A percentile compares a stretch with the other conserved stretches of the same genome.
These are phyloP conservation scores for Centropristis striata DNA, from an alignment of 2,113 vertebrate genomes.

Conservation along the genomic window DNA sequence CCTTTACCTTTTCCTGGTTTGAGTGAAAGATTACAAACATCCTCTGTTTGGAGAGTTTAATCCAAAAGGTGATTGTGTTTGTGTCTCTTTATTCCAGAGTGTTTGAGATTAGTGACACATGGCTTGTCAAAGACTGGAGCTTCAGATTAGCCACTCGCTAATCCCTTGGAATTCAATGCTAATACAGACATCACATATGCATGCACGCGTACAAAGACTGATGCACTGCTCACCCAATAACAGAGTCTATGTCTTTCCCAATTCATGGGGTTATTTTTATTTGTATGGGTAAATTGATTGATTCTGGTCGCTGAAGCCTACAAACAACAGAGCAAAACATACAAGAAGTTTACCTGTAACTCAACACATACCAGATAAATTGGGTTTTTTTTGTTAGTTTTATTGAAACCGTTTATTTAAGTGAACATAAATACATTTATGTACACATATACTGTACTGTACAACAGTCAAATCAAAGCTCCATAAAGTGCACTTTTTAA, in stretches of 20 bases:
- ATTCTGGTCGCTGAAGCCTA: slow-evolving; percentile 18
- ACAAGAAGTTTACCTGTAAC: background rate
- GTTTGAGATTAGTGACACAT: slow-evolving; percentile 83
- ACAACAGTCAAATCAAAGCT: too few relatives aligned
- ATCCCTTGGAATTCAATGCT: slow-evolving; percentile 76
- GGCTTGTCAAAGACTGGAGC: slow-evolving; percentile 80
- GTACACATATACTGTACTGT: too few relatives aligned
- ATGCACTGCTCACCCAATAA: slow-evolving; percentile 14
- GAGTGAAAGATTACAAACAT: slow-evolving; percentile 53
- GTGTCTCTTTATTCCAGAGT: slow-evolving; percentile 70
- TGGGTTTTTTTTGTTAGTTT: too few relatives aligned
- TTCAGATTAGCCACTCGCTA: slow-evolving; percentile 78
- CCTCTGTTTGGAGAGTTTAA: slow-evolving; percentile 56
- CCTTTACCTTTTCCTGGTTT: slow-evolving; percentile 16
- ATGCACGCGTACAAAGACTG: slow-evolving; percentile 16
- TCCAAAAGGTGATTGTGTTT: slow-evolving; percentile 72
- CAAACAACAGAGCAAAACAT: slow-evolving; percentile 25
- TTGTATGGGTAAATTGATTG: slow-evolving; percentile 29
- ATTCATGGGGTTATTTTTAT: background rate
- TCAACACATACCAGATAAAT: background rate
- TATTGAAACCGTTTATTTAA: too few relatives aligned
- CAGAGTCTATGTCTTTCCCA: slow-evolving; percentile 8
- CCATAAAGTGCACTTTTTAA: too few relatives aligned
- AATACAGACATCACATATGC: slow-evolving; percentile 80
- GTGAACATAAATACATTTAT: too few relatives aligned